A percentile compares a stretch with the other conserved stretches of the same genome.
Evolutionary conservation across 2,888 invertebrate genomes (phyloP).

Genomic region (Margaritifera margaritifera): DNA sequence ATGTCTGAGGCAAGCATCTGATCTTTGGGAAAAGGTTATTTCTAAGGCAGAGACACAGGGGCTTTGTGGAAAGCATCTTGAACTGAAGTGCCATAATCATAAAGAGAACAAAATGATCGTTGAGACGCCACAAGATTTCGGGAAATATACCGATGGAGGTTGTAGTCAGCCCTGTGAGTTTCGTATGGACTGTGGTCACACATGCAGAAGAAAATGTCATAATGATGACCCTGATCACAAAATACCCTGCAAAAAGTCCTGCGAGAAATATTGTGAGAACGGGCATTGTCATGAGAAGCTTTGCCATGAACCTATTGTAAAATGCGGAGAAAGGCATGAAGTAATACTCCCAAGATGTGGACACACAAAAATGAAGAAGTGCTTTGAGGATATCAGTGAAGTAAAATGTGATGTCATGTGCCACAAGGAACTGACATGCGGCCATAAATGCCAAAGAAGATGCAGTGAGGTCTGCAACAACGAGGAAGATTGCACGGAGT

Average conservation of each 20-base stretch:
- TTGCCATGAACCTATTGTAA: slow-evolving; percentile 74
- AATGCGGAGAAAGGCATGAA: slow-evolving; percentile 43
- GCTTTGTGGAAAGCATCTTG: slow-evolving; percentile 28
- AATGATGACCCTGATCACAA: slow-evolving; percentile 72
- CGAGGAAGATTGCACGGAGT: slow-evolving; percentile 10
- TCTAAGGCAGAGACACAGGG: slow-evolving; percentile 32
- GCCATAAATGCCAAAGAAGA: slow-evolving; percentile 43
- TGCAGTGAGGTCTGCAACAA: slow-evolving; percentile 37
- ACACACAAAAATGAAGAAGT: slow-evolving; percentile 41
- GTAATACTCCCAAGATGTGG: slow-evolving; percentile 56
- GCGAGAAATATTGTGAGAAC: slow-evolving; percentile 22
- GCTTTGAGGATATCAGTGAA: slow-evolving; percentile 24
- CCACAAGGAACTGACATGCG: slow-evolving; percentile 43
- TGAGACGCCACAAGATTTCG: slow-evolving; percentile 32
- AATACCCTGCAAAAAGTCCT: slow-evolving; percentile 8
- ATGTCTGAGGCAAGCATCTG: slow-evolving; percentile 19
- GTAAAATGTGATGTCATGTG: slow-evolving; percentile 24
- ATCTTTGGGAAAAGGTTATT: slow-evolving; percentile 39
- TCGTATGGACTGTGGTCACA: slow-evolving; percentile 58
- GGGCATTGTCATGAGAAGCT: slow-evolving; percentile 60
- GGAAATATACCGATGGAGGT: slow-evolving; percentile 46
- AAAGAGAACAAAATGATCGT: slow-evolving; percentile 21
- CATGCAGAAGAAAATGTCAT: slow-evolving; percentile 51
- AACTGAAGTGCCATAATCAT: slow-evolving; percentile 56
- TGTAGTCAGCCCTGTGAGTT: slow-evolving; percentile 45